A percentile compares a stretch with the other conserved stretches of the same genome.
These are phyloP conservation scores for Dromas ardeola DNA, from an alignment of 2,113 vertebrate genomes.

Conservation along the genomic window DNA sequence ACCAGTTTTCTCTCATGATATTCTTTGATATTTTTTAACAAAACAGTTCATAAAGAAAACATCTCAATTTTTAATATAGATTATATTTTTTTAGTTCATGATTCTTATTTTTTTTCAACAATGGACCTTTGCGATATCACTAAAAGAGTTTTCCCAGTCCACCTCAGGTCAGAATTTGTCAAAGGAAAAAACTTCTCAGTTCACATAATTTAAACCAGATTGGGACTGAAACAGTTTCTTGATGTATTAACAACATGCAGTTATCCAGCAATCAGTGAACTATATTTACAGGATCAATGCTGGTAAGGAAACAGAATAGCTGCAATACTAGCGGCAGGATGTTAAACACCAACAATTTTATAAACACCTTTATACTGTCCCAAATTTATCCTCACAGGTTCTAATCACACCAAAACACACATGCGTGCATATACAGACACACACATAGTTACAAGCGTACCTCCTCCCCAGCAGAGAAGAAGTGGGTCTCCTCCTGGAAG, in stretches of 20 bases:
- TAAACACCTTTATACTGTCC: neutral
- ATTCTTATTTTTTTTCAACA: neutral
- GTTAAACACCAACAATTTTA: neutral
- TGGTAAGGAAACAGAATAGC: neutral
- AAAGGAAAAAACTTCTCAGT: neutral
- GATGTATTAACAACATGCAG: neutral
- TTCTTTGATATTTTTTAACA: neutral
- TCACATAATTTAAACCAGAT: neutral
- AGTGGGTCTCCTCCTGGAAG: too few relatives aligned
- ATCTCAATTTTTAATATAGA: neutral
- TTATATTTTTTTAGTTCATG: neutral
- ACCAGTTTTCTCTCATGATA: neutral
- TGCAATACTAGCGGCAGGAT: neutral
- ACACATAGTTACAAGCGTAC: rapidly evolving
- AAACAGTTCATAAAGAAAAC: neutral
- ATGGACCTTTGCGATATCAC: rapidly evolving
- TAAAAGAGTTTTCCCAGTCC: neutral
- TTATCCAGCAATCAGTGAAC: neutral
- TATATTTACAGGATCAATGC: neutral
- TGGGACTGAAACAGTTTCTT: neutral
- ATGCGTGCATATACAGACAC: rapidly evolving
- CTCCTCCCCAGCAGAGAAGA: neutral
- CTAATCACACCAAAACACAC: neutral
- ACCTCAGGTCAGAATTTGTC: neutral
- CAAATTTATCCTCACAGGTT: neutral